Conservation (phyloP, 2,888 invertebrate species). For the Rutpela maculata region DNA sequence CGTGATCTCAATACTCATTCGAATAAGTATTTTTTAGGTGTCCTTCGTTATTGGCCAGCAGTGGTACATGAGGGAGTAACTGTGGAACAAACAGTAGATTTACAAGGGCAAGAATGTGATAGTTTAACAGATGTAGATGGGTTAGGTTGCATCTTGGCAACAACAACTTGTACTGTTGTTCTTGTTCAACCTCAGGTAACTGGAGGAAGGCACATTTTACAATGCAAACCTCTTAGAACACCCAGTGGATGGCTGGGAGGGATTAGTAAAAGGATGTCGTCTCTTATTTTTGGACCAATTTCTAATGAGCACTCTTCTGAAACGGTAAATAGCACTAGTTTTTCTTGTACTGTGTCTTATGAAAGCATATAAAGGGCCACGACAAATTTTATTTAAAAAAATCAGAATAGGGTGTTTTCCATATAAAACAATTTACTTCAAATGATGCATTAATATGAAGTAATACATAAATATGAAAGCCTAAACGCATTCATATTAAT, state of each 20-base stretch:
- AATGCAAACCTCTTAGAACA: constrained; percentile 82
- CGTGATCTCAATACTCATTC: no score
- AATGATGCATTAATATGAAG: no score
- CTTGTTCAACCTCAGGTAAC: constrained; percentile 80
- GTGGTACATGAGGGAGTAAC: constrained; percentile 92
- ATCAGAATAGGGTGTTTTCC: no score
- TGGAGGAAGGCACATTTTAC: constrained; percentile 82
- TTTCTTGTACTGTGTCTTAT: no score
- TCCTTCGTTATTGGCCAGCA: constrained; percentile 93
- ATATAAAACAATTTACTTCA: no score
- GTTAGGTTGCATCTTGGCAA: constrained; percentile 89
- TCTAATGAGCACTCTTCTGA: constrained; percentile 79
- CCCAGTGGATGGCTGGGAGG: constrained; percentile 92
- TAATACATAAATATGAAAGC: no score
- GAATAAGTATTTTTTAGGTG: constrained; percentile 74
- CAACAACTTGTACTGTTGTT: constrained; percentile 92
- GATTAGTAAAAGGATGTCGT: constrained; percentile 87
- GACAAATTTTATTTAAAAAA: no score
- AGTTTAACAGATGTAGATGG: constrained; percentile 82
- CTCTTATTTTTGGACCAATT: constrained; percentile 87
- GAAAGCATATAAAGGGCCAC: no score
- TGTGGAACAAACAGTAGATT: constrained; percentile 88
- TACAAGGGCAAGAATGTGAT: constrained; percentile 92
- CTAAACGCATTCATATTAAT: no score
- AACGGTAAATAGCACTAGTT: constrained; percentile 75